Conservation (phyloP, 2,888 invertebrate genomes). For the Geotrupes spiniger region DNA sequence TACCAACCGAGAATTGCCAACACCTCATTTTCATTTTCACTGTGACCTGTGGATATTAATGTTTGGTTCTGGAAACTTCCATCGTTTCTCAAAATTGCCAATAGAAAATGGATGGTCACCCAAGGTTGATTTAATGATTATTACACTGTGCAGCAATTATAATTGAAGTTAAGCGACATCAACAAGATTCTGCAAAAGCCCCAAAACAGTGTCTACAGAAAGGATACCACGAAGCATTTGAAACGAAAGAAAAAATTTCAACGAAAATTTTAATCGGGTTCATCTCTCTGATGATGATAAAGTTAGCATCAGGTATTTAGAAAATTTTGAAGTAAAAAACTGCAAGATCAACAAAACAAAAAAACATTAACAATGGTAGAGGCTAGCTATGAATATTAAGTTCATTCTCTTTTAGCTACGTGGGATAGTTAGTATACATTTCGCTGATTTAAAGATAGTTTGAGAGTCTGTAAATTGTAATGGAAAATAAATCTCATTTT, state of each 20-base stretch:
- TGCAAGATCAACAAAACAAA: conserved; percentile 14
- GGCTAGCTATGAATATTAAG: conserved; percentile 14
- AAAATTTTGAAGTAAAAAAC: conserved; percentile 11
- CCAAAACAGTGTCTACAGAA: conserved; percentile 14
- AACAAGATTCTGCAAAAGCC: conserved; percentile 6
- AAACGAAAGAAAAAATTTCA: conserved; percentile 11
- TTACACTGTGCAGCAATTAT: not conserved
- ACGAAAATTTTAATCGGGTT: conserved; percentile 12
- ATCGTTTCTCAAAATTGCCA: conserved; percentile 15
- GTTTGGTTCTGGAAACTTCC: conserved; percentile 14
- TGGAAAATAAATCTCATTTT: conserved; percentile 20
- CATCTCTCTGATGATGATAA: conserved; percentile 17
- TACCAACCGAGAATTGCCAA: conserved; percentile 12
- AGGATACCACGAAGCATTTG: conserved; percentile 16
- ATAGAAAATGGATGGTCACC: conserved; percentile 2
- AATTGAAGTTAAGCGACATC: conserved; percentile 6
- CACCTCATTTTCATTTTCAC: conserved; percentile 18
- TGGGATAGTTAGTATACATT: conserved; percentile 8
- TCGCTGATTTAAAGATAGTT: conserved; percentile 16
- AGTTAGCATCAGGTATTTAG: conserved; percentile 19
- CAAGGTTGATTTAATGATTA: conserved; percentile 6
- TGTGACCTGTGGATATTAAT: conserved; percentile 16
- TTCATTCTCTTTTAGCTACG: conserved; percentile 13
- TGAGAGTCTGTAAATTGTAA: conserved; percentile 17
- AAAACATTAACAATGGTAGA: conserved; percentile 14